Base-by-base conservation (phyloP, 2,797 vertebrate species). In the Pachyuromys duprasi region DNA sequence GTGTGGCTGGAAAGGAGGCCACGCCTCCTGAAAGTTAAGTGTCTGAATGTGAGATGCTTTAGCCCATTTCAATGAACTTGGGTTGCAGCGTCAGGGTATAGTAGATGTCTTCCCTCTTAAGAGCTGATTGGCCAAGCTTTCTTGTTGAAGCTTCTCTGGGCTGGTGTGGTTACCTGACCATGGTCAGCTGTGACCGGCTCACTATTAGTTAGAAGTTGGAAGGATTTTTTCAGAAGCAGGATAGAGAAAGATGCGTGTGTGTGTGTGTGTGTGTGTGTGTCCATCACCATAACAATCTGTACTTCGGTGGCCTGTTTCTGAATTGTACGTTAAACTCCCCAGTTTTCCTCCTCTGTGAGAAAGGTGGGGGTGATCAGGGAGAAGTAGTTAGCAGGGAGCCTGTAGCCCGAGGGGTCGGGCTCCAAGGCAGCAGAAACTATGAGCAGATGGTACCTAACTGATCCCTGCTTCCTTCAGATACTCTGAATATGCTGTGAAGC, bases 351-450 rank as follows among this genome's bases (percentile, higher is more conserved):
- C 90, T 86, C 42, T 69, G 70, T 42, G 57, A 76, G 42, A 81
- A 39, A 69, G 69, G 70, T 88, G 78, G 83, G 80, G 63, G 63
- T 57, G 82, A 86, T 82, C 86, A 33, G 78, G 84, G 89, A 86
- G 89, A 93, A 82, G 89, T 31, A 93, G 96, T 33, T 26, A 70
- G 96, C 90, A 95, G 84, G 92, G 97, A 97, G 96, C 95, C 89
- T 89, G 97, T 96, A 95, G 97, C 57, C 57, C 0, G 0, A 87
- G 91, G 91, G 86, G 62, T 60, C 89, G 80, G 96, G 91, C 87
- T 84, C 76, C 82, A 88, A 96, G 96, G 95, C 95, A 97, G 97
- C 92, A 97, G 97, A 97, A 96, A 95, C 96, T 91, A 92, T 69
- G 82, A 96, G 96, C 93, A 80, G 97, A 93, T 96, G 83, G 93